Conservation (phyloP, 1,140 invertebrate species). For the Bicyclus anynana region DNA sequence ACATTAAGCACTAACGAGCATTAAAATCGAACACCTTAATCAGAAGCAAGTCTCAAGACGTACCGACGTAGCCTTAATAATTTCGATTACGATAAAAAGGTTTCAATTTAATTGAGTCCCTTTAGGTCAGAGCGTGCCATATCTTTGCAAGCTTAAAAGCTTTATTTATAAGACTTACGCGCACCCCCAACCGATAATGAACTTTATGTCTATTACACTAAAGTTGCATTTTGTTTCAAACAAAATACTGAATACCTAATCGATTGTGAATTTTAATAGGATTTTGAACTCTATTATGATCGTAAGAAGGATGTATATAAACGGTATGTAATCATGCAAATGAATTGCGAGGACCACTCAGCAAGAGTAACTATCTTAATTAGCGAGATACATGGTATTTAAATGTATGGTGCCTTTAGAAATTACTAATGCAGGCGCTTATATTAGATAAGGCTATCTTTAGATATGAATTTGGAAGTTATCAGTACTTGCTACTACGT, state of each 20-base stretch:
- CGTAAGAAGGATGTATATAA: slow-evolving; percentile 12
- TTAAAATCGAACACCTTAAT: slow-evolving; percentile 33
- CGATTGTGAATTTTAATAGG: slow-evolving; percentile 6
- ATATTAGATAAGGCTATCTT: slow-evolving; percentile 19
- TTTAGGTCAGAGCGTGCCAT: slow-evolving; percentile 46
- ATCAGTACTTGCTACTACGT: neutral
- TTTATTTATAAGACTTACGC: slow-evolving; percentile 40
- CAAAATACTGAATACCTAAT: slow-evolving; percentile 18
- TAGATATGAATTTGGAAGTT: neutral
- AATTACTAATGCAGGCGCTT: slow-evolving; percentile 43
- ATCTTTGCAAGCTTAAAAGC: slow-evolving; percentile 50
- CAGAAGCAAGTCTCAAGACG: slow-evolving; percentile 9
- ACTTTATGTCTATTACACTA: slow-evolving; percentile 15
- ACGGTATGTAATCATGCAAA: slow-evolving; percentile 41
- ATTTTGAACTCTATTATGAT: slow-evolving; percentile 30
- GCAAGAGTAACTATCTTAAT: slow-evolving; percentile 55
- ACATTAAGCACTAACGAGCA: slow-evolving; percentile 9
- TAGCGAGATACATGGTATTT: slow-evolving; percentile 50
- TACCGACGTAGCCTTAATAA: slow-evolving; percentile 22
- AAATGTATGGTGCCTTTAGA: slow-evolving; percentile 37
- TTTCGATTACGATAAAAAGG: slow-evolving; percentile 49
- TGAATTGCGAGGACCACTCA: slow-evolving; percentile 46
- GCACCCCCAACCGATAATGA: slow-evolving; percentile 13
- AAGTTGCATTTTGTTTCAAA: neutral
- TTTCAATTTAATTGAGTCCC: slow-evolving; percentile 52